phyloP scores from a whole-genome alignment of 2,113 vertebrate species.

The Syngnathoides biaculeatus region DNA sequence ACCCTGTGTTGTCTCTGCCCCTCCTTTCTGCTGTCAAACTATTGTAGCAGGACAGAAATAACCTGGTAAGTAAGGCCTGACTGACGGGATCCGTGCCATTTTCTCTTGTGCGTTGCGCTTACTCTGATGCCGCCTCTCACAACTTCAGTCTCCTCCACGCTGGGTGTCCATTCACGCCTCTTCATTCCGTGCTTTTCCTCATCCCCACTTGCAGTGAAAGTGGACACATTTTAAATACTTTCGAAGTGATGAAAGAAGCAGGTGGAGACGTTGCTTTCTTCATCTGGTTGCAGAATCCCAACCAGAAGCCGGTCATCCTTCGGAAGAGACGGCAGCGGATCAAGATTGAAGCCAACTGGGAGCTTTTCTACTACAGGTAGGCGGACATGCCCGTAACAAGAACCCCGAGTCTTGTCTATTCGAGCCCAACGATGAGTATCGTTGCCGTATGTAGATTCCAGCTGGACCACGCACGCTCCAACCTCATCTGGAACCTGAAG shows the following conservation, averaged over 20 bases:
- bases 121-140: slow-evolving; percentile 8
- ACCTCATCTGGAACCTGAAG: slow-evolving; percentile 98
- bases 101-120: background rate
- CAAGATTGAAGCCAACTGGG: slow-evolving; percentile 98
- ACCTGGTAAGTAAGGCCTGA: slow-evolving; percentile 84
- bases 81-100: slow-evolving; percentile 45
- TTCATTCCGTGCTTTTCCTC: slow-evolving; percentile 2
- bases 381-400: background rate
- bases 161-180: background rate
- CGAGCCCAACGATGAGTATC: background rate
- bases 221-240: background rate
- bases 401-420: background rate
- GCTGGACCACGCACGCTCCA: slow-evolving; percentile 89
- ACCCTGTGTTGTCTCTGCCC: slow-evolving; percentile 71
- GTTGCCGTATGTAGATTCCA: slow-evolving; percentile 78
- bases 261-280: background rate
- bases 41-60: slow-evolving; percentile 97
- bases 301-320: slow-evolving; percentile 94
- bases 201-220: background rate
- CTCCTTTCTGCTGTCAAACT: slow-evolving; percentile 74
- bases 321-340: slow-evolving; percentile 95
- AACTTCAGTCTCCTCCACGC: background rate
- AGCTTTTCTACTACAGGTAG: slow-evolving; percentile 98
- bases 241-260: background rate
- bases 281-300: slow-evolving; percentile 80